phyloP scores from a whole-genome alignment of 2,888 invertebrate species.

The Stratiomys singularior region DNA sequence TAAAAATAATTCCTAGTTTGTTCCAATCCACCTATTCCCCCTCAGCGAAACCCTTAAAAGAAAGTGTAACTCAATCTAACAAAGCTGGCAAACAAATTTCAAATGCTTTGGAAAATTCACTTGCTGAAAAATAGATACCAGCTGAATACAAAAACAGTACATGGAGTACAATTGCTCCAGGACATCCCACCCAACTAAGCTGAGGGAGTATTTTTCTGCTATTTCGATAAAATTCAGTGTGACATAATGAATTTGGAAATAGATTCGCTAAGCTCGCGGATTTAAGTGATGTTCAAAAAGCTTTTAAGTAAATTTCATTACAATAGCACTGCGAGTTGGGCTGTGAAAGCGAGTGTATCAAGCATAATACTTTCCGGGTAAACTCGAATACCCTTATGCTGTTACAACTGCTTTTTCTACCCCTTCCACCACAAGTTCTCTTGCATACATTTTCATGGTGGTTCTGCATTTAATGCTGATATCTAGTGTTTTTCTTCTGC shows the following conservation, averaged over 20 bases:
- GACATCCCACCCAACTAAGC: no score
- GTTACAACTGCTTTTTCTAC: no score
- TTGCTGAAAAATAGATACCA: no score
- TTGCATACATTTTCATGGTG: conserved; percentile 33
- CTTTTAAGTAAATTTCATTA: conserved; percentile 52
- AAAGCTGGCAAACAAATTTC: no score
- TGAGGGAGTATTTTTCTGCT: neutral
- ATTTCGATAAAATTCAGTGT: conserved; percentile 31
- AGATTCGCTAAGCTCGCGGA: conserved; percentile 47
- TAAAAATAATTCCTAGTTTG: no score
- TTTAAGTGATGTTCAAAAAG: conserved; percentile 50
- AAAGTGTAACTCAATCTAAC: no score
- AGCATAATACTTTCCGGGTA: conserved; percentile 11
- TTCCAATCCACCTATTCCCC: no score
- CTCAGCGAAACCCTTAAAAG: no score
- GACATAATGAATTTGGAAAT: conserved; percentile 46
- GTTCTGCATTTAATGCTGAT: conserved; percentile 32
- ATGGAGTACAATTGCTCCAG: no score
- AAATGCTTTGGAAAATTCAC: no score
- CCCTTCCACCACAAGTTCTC: neutral
- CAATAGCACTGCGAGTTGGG: neutral
- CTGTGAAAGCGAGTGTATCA: conserved; percentile 14
- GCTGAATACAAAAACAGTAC: no score
- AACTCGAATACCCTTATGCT: conserved; percentile 24
- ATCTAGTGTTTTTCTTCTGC: conserved; percentile 23